These are phyloP conservation scores for Chirona hameri DNA, from an alignment of 2,888 invertebrate genomes.

Conservation along the genomic window DNA sequence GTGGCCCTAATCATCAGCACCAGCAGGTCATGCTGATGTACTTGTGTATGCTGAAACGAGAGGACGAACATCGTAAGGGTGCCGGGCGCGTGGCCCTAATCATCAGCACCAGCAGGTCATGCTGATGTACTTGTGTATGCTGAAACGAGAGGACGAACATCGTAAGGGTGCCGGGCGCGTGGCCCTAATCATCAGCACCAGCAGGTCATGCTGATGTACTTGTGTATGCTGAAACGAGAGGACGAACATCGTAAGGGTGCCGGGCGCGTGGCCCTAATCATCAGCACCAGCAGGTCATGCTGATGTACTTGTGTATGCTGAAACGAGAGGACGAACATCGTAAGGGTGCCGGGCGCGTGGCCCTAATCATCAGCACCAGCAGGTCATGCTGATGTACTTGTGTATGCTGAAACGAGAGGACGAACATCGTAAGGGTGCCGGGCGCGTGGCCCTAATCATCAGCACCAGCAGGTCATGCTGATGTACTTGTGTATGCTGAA, in stretches of 20 bases:
- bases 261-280: too few relatives aligned
- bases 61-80: too few relatives aligned
- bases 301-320: conserved; percentile 48
- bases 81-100: too few relatives aligned
- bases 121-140: conserved; percentile 48
- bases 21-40: conserved; percentile 48
- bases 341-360: too few relatives aligned
- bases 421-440: too few relatives aligned
- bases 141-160: background rate
- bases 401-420: conserved; percentile 41
- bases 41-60: conserved; percentile 44
- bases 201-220: conserved; percentile 49
- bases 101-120: conserved; percentile 43
- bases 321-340: background rate
- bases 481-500: conserved; percentile 47
- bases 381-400: conserved; percentile 49
- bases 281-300: conserved; percentile 44
- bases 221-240: conserved; percentile 43
- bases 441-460: too few relatives aligned
- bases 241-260: too few relatives aligned
- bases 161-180: too few relatives aligned
- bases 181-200: too few relatives aligned
- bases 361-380: conserved; percentile 30
- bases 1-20: too few relatives aligned
- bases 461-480: conserved; percentile 45